phyloP scores from a whole-genome alignment of 2,113 vertebrate genomes.

The Struthio camelus region DNA sequence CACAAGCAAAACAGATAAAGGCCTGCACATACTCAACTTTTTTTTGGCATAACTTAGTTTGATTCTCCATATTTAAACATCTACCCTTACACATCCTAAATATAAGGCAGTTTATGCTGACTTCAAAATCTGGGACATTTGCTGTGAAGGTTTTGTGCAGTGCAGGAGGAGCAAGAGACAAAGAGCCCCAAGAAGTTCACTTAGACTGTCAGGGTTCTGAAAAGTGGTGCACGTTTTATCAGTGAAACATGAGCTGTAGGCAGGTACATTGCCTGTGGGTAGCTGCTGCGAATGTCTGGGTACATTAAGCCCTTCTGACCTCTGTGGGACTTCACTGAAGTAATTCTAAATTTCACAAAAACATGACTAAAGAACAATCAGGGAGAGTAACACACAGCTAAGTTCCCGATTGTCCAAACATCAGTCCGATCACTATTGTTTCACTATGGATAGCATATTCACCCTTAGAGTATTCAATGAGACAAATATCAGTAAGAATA shows the following conservation, averaged over 20 bases:
- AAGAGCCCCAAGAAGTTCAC: background rate
- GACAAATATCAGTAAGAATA: background rate
- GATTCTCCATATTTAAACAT: background rate
- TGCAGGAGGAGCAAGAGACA: background rate
- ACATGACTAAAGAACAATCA: background rate
- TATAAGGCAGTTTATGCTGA: background rate
- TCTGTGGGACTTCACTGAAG: background rate
- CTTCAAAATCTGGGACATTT: conserved; percentile 6
- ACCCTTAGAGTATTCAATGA: background rate
- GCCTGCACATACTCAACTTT: background rate
- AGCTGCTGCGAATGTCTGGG: background rate
- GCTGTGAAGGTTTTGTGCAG: background rate
- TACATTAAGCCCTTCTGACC: background rate
- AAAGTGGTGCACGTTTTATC: background rate
- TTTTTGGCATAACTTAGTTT: background rate
- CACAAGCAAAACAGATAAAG: conserved; percentile 15
- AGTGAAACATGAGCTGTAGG: background rate
- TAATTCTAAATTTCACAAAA: background rate
- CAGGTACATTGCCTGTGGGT: background rate
- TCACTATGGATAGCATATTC: background rate
- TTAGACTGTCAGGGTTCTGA: background rate
- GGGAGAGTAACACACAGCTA: background rate
- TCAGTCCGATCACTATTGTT: background rate
- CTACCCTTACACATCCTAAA: background rate
- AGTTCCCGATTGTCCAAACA: background rate